Evolutionary conservation across 1,140 invertebrate species (phyloP), one percentile per base, ranked within the genome.

Genomic region (Zaprionus nigranus): DNA sequence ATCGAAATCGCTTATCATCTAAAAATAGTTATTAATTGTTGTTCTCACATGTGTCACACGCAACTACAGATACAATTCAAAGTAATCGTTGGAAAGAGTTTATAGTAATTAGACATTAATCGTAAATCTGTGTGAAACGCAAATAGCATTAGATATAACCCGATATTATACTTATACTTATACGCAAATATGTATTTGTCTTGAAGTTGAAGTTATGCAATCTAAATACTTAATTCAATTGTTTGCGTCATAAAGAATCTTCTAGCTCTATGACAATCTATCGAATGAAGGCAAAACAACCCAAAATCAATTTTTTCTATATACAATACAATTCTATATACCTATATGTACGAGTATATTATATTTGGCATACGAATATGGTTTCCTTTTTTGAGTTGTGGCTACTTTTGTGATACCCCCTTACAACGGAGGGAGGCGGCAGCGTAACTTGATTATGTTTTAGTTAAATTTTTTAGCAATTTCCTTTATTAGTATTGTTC

Each of bases 341-440:
- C 36, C 46, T 49, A 36, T 54, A 38, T 13, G 20, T 62, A n/a
- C n/a, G n/a, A n/a, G n/a, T n/a, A 40, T 28, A 36, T 26, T 17
- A 40, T 73, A 38, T 38, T 38, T 38, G 36, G 36, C 36, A 28
- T 34, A 34, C 30, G 30, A 34, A 34, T 56, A 64, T 40, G 34
- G 26, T 72, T 75, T 81, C 63, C 70, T 54, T 66, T 61, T 46
- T 70, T 78, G 53, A 69, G 68, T 85, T 90, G 38, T 75, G 78
- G 79, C 70, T 71, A 90, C 85, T 90, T 90, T 90, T 90, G 85
- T 90, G 85, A 90, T 90, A 88, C 79, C 78, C 64, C 46, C 20
- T 58, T 13, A 69, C 11, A 20, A 11, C 20, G 24, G 15, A 20
- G 51, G 51, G 53, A 87, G 78, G 66, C n/a, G 84, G 77, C 70